These are phyloP conservation scores for Neosalanx taihuensis DNA, from an alignment of 2,797 vertebrate genomes.

Conservation along the genomic window DNA sequence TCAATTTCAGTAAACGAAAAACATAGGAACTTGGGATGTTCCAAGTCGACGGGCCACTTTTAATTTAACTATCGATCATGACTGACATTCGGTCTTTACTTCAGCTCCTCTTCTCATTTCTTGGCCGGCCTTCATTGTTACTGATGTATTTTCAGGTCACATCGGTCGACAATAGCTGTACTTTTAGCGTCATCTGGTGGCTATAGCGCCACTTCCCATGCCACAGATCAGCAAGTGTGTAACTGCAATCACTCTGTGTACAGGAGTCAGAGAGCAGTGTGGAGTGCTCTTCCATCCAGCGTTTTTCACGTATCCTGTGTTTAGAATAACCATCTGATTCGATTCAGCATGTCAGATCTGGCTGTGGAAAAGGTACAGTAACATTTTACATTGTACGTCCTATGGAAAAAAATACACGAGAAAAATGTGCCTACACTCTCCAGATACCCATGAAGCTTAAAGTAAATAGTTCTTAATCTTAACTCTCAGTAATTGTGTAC, in stretches of 20 bases:
- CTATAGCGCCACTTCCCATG: slow-evolving; percentile 6
- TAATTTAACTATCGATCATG: too few relatives aligned
- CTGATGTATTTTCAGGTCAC: not conserved
- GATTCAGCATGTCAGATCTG: slow-evolving; percentile 38
- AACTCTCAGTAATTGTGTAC: too few relatives aligned
- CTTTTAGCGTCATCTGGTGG: slow-evolving; percentile 9
- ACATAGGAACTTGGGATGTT: too few relatives aligned
- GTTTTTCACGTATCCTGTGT: not conserved
- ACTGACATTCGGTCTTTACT: too few relatives aligned
- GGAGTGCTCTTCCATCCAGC: not conserved
- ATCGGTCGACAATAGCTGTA: not conserved
- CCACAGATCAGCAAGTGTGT: too few relatives aligned
- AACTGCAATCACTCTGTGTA: too few relatives aligned
- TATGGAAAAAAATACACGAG: not conserved
- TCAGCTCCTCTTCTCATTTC: not conserved
- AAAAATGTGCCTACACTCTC: not conserved
- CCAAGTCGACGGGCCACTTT: too few relatives aligned
- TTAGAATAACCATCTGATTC: too few relatives aligned
- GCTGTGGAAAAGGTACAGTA: slow-evolving; percentile 55
- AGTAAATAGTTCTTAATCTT: too few relatives aligned
- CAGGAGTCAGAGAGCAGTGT: not conserved
- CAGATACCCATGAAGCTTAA: too few relatives aligned
- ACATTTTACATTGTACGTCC: not conserved
- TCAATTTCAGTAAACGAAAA: too few relatives aligned
- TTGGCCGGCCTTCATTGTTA: too few relatives aligned